A percentile compares a stretch with the other conserved stretches of the same genome.
Evolutionary conservation across 1,140 invertebrate species (phyloP).

Genomic region (Drosophila miranda): DNA sequence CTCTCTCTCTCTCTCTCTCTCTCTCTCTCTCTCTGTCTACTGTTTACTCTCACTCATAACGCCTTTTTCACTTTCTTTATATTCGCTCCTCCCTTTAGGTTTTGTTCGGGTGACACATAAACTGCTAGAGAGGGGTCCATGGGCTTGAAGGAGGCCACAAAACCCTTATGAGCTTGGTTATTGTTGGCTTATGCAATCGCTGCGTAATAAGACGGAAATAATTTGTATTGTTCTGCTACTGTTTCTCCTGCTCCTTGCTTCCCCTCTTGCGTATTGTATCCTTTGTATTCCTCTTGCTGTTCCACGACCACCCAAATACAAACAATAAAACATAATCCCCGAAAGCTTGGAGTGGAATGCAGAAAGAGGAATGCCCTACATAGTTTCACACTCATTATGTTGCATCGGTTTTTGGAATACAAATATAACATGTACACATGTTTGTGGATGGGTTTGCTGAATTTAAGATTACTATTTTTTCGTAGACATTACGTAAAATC

Average conservation of each 20-base stretch:
- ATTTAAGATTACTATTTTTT: no score
- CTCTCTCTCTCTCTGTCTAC: no score
- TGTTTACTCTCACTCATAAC: not conserved
- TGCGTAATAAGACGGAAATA: slow-evolving; percentile 78
- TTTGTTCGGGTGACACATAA: slow-evolving; percentile 50
- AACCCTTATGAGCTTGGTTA: slow-evolving; percentile 57
- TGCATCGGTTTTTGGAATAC: not conserved
- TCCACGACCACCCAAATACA: slow-evolving; percentile 9
- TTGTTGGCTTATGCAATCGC: slow-evolving; percentile 66
- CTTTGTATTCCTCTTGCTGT: slow-evolving; percentile 20
- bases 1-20: not conserved
- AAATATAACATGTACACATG: slow-evolving; percentile 2
- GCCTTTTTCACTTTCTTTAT: not conserved
- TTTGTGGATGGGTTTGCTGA: no score
- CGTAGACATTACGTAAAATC: no score
- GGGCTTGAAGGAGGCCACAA: not conserved
- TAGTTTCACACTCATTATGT: slow-evolving; percentile 28
- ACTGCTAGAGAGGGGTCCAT: not conserved
- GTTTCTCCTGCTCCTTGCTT: slow-evolving; percentile 5
- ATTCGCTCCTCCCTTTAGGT: no score
- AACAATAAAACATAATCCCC: slow-evolving; percentile 27
- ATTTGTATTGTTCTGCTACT: slow-evolving; percentile 61
- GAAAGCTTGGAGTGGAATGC: slow-evolving; percentile 12
- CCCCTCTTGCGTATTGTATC: not conserved
- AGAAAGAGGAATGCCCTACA: slow-evolving; percentile 25